Base-by-base conservation (phyloP, 30 jellyfish, hydroid and myxozoan genomes). In the Cassiopea andromeda region DNA sequence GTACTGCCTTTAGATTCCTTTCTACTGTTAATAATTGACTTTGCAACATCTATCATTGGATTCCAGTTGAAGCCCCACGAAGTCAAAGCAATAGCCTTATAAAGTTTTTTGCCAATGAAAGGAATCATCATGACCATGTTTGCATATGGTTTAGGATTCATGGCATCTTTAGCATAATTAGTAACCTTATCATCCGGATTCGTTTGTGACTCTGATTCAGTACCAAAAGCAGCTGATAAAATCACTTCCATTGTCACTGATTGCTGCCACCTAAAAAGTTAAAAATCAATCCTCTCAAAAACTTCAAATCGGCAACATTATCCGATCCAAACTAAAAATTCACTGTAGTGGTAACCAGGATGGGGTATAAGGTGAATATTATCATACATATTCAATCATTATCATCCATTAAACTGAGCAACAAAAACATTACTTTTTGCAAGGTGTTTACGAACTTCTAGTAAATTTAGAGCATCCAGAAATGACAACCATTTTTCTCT, bases 141-240 rank as follows among this genome's bases (percentile, higher is more conserved):
- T 44, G 88, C 83, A 75, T 46, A 83, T 47, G 90, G 82, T 10
- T 59, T 49, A 57, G 89, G 86, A 44, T 48, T 19, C 87, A 77
- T 83, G 15, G 97, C 92, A 6, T 61, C 82, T 50, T 49, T 73
- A 7, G 93, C 97, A 13, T 58, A 75, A 14, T 7, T 2, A 12
- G 93, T 76, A 9, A 90, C 75, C 58, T 57, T 82, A 89, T 90
- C 97, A 17, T 90, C 64, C 10, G 93, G 93, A 76, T 90, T 77
- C 43, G 93, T 82, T 82, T 90, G 97, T 44, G 87, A 44, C 60
- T 81, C 97, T 27, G 93, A 17, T 38, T 82, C 66, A 9, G 77
- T 69, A 10, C 97, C 97, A 82, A 90, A 90, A 1, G 93, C 97
- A 0, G 97, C 83, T 27, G 97, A 90, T 1, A 90, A 66, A 73